Conservation (phyloP, 2,797 vertebrate species). For the Cyclopterus lumpus region DNA sequence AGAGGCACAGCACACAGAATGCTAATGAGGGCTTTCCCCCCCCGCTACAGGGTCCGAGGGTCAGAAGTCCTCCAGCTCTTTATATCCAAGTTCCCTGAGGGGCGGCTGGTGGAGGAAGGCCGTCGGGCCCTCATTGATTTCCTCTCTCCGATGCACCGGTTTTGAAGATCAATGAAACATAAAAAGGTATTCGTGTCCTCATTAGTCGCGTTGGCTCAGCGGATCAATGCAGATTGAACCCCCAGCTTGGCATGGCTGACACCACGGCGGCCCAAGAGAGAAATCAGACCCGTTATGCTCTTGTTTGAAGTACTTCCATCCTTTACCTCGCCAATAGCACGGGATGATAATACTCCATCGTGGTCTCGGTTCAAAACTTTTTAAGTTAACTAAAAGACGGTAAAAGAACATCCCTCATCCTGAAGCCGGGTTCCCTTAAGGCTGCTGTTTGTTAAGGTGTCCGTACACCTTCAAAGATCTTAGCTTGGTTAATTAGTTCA, state of each 20-base stretch:
- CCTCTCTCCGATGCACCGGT: slow-evolving; percentile 45
- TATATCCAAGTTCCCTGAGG: slow-evolving; percentile 50
- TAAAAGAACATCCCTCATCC: neutral
- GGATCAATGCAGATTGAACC: slow-evolving; percentile 61
- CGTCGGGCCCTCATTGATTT: slow-evolving; percentile 61
- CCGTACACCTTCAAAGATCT: slow-evolving; percentile 16
- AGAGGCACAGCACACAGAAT: slow-evolving; percentile 52
- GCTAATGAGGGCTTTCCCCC: slow-evolving; percentile 64
- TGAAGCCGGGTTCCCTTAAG: neutral
- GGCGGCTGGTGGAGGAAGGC: slow-evolving; percentile 31
- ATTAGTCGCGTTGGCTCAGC: slow-evolving; percentile 74
- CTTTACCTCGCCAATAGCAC: neutral
- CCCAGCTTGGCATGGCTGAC: slow-evolving; percentile 36
- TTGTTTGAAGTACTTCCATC: slow-evolving; percentile 4
- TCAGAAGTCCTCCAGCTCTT: slow-evolving; percentile 55
- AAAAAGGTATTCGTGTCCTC: slow-evolving; percentile 78
- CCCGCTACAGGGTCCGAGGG: slow-evolving; percentile 41
- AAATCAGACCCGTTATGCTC: neutral
- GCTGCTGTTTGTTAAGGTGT: neutral
- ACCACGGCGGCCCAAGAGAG: neutral
- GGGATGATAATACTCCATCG: neutral
- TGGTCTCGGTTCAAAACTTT: neutral
- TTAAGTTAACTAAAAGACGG: neutral
- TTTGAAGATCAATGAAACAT: slow-evolving; percentile 77
- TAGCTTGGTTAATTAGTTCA: slow-evolving; percentile 49